Base-by-base conservation (phyloP, 2,797 vertebrate species). In the Centropyge bicolor region DNA sequence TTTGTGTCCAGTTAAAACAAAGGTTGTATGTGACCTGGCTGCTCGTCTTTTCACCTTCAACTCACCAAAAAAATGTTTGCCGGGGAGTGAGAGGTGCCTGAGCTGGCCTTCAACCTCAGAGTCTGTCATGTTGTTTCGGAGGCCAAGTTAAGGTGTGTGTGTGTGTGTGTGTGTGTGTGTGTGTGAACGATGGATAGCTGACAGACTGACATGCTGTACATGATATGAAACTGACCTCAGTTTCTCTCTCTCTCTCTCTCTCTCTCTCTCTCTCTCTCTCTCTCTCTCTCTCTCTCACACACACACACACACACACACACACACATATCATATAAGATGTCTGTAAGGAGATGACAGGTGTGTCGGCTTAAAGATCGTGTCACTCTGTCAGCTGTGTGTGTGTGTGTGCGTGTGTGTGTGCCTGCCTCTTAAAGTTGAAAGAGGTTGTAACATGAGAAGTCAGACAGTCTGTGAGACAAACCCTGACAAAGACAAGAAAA, bases 321-420 rank as follows among this genome's bases (percentile, higher is more conserved):
- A 60, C 35, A 56, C 35, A 65, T 35, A 40, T 20, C 38, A 65
- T 14, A 52, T 57, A 55, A 60, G 40, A 73, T 51, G 54, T 77
- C 52, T 80, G 51, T 59, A 22, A 48, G 64, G 61, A 69, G 54
- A 52, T 84, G 81, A 84, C 86, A 85, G 81, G 83, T 86, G 78
- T 79, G 77, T 71, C 63, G 73, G 74, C 70, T 81, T 74, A 36
- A 63, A 70, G 62, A 71, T 52, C 74, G 70, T 78, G 55, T 84
- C 81, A 46, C 48, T 19, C 56, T 71, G 70, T 83, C 73, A 76
- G 51, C 62, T 79, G 68, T 76, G 63, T 66, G 49, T 66, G 43
- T 49, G 36, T 51, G 69, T 71, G 65, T 46, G 70, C 48, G 38
- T 17, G 48, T 54, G 36, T 31, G 56, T 49, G 52, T 63, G 59